Evolutionary conservation across 1,140 invertebrate genomes (phyloP).

Genomic region (Pollicipes pollicipes): DNA sequence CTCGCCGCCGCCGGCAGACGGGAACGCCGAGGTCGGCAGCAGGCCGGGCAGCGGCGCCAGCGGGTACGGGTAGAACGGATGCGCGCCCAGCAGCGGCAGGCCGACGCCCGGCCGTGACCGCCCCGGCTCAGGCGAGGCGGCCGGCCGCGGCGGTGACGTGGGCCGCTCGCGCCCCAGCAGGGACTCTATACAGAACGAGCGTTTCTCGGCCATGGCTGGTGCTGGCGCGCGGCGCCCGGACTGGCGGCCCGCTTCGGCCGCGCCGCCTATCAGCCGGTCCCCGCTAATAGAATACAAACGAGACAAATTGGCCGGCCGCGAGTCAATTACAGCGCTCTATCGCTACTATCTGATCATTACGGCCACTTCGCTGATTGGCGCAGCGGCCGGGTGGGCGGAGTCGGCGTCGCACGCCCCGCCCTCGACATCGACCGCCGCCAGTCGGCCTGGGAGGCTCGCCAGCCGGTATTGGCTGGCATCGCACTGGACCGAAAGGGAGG

Average conservation of each 20-base stretch:
- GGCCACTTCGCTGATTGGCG: not conserved
- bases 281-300: constrained; percentile 1
- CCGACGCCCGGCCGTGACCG: too few species aligned
- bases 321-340: not conserved
- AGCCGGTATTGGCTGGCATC: too few species aligned
- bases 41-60: not conserved
- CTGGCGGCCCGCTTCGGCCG: not conserved
- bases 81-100: not conserved
- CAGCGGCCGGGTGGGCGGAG: not conserved
- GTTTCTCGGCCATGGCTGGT: not conserved
- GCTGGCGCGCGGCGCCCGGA: not conserved
- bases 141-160: not conserved
- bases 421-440: not conserved
- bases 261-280: not conserved
- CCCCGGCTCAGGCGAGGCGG: not conserved
- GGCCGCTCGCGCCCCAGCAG: not conserved
- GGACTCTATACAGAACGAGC: not conserved
- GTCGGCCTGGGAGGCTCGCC: too few species aligned
- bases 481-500: too few species aligned
- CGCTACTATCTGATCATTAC: constrained; percentile 1
- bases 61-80: not conserved
- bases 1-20: too few species aligned
- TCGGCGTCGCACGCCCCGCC: not conserved
- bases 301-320: constrained; percentile 1
- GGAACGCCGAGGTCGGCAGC: not conserved